Conservation (phyloP, 1,140 invertebrate species). For the Cotesia chilonis region DNA sequence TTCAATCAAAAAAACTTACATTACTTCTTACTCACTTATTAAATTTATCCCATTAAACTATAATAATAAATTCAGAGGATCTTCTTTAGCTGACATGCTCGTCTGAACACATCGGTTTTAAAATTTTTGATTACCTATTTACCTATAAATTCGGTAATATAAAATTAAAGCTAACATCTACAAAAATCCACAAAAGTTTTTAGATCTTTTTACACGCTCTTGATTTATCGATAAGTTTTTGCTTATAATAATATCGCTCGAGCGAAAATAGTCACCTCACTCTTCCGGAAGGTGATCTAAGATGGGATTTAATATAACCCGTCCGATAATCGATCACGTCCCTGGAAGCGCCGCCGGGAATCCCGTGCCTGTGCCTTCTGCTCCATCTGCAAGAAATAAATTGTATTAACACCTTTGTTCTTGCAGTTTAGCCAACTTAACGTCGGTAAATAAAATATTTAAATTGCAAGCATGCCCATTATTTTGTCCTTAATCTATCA, state of each 20-base stretch:
- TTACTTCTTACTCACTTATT: too few relatives aligned
- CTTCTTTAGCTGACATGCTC: not conserved
- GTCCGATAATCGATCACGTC: constrained; percentile 84
- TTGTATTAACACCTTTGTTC: not conserved
- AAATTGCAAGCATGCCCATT: too few relatives aligned
- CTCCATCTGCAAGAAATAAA: constrained; percentile 69
- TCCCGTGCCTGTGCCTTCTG: constrained; percentile 71
- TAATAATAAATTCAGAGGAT: not conserved
- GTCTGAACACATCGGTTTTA: constrained; percentile 21
- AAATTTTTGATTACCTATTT: not conserved
- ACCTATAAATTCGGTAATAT: too few relatives aligned
- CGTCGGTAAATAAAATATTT: too few relatives aligned
- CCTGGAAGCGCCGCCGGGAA: constrained; percentile 68
- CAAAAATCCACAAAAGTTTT: too few relatives aligned
- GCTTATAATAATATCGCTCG: not conserved
- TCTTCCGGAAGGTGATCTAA: constrained; percentile 85
- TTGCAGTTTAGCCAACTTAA: not conserved
- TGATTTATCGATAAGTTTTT: not conserved
- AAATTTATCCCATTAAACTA: too few relatives aligned
- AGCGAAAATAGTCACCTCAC: constrained; percentile 74
- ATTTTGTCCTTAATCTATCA: too few relatives aligned
- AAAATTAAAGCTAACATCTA: too few relatives aligned
- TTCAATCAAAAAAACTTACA: too few relatives aligned
- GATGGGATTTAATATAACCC: constrained; percentile 88
- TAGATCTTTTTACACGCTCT: too few relatives aligned